Conservation (phyloP, 2,888 invertebrate species). For the Aleiodes testaceus region DNA sequence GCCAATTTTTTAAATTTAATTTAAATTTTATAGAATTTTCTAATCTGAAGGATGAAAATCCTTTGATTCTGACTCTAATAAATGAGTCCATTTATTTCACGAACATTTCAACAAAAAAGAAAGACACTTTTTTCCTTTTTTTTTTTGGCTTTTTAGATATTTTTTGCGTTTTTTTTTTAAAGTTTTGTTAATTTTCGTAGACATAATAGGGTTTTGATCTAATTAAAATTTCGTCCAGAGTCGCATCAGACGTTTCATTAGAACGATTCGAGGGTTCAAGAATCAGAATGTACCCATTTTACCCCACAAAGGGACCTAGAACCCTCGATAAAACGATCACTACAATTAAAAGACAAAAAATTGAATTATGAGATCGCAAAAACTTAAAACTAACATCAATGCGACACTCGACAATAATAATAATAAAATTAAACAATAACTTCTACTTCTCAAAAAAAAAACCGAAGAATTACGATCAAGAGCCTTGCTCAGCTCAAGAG, state of each 20-base stretch:
- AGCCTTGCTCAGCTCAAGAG: slow-evolving; percentile 13
- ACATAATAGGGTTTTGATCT: slow-evolving; percentile 44
- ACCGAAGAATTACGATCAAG: background rate
- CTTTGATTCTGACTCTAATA: background rate
- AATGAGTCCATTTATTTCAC: background rate
- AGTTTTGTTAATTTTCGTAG: slow-evolving; percentile 40
- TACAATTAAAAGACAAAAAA: background rate
- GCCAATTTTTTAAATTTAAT: slow-evolving; percentile 47
- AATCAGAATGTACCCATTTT: too few relatives aligned
- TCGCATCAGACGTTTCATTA: slow-evolving; percentile 14
- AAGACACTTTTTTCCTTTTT: slow-evolving; percentile 27
- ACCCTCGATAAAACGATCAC: too few relatives aligned
- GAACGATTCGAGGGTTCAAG: too few relatives aligned
- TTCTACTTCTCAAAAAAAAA: background rate
- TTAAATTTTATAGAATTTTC: background rate
- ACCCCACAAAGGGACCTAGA: too few relatives aligned
- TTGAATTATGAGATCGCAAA: slow-evolving; percentile 5
- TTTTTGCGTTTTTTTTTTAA: slow-evolving; percentile 18
- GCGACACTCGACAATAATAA: slow-evolving; percentile 14
- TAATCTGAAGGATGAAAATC: background rate
- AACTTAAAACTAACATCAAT: slow-evolving; percentile 21
- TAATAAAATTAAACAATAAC: background rate
- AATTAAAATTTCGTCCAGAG: slow-evolving; percentile 10
- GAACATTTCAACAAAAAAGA: slow-evolving; percentile 7
- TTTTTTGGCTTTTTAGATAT: slow-evolving; percentile 5